Conservation (phyloP, 2,888 invertebrate species). For the Allacma fusca region DNA sequence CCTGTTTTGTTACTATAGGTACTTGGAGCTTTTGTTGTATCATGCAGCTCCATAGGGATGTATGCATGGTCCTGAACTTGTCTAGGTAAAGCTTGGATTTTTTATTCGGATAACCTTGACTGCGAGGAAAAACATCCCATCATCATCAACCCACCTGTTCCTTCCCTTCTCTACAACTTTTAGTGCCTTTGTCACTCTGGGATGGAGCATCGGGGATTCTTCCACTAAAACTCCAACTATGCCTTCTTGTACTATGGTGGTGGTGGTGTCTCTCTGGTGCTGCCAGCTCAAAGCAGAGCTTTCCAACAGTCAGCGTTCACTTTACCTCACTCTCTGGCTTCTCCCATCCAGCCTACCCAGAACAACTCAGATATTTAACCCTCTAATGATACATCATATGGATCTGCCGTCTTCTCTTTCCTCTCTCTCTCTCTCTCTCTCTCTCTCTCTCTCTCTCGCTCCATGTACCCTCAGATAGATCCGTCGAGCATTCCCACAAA, state of each 20-base stretch:
- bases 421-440: neutral
- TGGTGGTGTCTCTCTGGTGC: constrained; percentile 10
- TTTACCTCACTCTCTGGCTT: neutral
- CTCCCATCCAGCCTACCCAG: neutral
- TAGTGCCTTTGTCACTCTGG: constrained; percentile 36
- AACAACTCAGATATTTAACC: constrained; percentile 32
- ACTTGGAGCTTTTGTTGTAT: constrained; percentile 24
- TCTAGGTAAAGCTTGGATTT: constrained; percentile 45
- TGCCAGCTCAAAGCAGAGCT: neutral
- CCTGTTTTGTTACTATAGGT: constrained; percentile 20
- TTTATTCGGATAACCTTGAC: constrained; percentile 53
- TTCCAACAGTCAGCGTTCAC: neutral
- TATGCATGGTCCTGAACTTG: constrained; percentile 40
- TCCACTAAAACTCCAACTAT: neutral
- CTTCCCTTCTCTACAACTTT: constrained; percentile 43
- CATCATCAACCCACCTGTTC: constrained; percentile 55
- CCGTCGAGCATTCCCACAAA: too few species aligned
- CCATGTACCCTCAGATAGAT: too few species aligned
- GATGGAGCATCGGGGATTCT: constrained; percentile 37
- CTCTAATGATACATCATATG: constrained; percentile 25
- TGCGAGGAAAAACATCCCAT: constrained; percentile 55
- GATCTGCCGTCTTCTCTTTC: constrained; percentile 3
- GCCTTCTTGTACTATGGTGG: constrained; percentile 15
- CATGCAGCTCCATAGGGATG: constrained; percentile 14
- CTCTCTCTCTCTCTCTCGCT: too few species aligned